Evolutionary conservation across 2,113 vertebrate species (phyloP).

Genomic region (Lepus americanus): DNA sequence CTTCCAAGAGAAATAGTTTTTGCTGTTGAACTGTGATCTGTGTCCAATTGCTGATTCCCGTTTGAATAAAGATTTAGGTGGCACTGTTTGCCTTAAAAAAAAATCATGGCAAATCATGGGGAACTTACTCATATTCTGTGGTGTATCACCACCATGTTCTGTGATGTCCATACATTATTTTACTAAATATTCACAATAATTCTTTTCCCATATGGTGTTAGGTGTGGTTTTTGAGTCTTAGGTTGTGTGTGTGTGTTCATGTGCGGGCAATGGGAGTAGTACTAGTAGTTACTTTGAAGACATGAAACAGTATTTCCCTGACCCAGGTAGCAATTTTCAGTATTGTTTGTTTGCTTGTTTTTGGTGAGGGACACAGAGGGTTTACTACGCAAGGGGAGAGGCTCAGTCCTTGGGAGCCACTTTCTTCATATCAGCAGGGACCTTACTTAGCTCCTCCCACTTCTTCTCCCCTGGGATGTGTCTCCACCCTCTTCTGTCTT

Average conservation of each 20-base stretch:
- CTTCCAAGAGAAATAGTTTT: slow-evolving; percentile 66
- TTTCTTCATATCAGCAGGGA: too few relatives aligned
- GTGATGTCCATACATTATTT: not conserved
- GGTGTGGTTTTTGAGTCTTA: not conserved
- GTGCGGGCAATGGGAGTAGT: not conserved
- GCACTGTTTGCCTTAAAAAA: slow-evolving; percentile 69
- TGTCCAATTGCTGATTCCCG: slow-evolving; percentile 60
- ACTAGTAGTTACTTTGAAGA: not conserved
- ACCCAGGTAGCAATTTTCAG: not conserved
- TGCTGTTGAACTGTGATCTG: slow-evolving; percentile 68
- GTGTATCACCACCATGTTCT: not conserved
- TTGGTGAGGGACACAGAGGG: too few relatives aligned
- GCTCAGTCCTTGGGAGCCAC: too few relatives aligned
- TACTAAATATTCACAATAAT: not conserved
- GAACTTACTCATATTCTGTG: not conserved
- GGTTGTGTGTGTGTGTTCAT: not conserved
- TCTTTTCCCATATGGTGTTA: not conserved
- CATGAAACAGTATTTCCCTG: not conserved
- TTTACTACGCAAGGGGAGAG: too few relatives aligned
- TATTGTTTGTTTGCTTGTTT: not conserved
- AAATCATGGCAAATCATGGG: not conserved
- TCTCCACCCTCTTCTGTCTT: too few relatives aligned
- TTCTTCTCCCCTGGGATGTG: too few relatives aligned
- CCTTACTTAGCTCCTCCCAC: too few relatives aligned
- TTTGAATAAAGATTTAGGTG: slow-evolving; percentile 80